Conservation (phyloP, 2,888 invertebrate species). For the Diploptera punctata region DNA sequence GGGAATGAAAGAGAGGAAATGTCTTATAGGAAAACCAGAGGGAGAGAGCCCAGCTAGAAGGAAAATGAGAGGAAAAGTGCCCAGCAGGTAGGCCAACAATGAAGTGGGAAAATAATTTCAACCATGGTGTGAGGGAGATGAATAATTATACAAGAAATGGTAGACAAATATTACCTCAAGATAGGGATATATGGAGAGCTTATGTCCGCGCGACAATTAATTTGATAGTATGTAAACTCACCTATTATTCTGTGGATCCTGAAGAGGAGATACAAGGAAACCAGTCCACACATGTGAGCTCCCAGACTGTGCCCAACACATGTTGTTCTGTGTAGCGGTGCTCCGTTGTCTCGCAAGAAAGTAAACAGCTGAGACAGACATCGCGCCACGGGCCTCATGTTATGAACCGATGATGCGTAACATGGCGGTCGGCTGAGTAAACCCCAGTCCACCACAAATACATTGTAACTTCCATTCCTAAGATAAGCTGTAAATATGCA, state of each 20-base stretch:
- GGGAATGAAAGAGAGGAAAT: no score
- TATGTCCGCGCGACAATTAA: no score
- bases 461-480: slow-evolving; percentile 75
- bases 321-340: slow-evolving; percentile 68
- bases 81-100: no score
- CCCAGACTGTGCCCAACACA: slow-evolving; percentile 78
- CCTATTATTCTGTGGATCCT: slow-evolving; percentile 76
- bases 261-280: slow-evolving; percentile 75
- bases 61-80: no score
- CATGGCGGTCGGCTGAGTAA: slow-evolving; percentile 71
- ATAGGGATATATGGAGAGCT: no score
- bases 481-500: slow-evolving; percentile 71
- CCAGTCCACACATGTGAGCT: slow-evolving; percentile 77
- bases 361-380: slow-evolving; percentile 72
- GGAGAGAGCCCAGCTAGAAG: no score
- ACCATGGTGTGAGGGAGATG: no score
- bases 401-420: slow-evolving; percentile 78
- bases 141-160: no score
- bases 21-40: no score
- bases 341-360: slow-evolving; percentile 63
- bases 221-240: no score
- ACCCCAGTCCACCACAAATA: slow-evolving; percentile 82
- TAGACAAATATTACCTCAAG: no score
- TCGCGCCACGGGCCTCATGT: slow-evolving; percentile 72
- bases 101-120: no score